phyloP scores from a whole-genome alignment of 1,140 invertebrate species.

The Bombus affinis region DNA sequence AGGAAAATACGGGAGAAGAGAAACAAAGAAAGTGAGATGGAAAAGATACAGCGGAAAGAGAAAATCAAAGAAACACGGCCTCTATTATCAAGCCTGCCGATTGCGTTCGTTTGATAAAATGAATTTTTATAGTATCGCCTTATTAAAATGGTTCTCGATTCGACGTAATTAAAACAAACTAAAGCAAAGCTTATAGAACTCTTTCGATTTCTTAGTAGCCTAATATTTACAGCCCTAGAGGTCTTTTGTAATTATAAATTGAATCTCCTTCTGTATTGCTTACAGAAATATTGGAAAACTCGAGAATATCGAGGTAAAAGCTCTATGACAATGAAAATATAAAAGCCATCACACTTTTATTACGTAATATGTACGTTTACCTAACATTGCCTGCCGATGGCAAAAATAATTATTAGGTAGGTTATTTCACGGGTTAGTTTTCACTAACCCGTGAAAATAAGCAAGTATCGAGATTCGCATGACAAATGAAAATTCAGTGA shows the following conservation, averaged over 20 bases:
- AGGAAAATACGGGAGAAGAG: background rate
- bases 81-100: conserved; percentile 25
- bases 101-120: conserved; percentile 32
- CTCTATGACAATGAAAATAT: no score
- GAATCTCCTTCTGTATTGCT: background rate
- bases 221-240: background rate
- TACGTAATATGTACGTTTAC: no score
- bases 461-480: no score
- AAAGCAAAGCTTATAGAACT: background rate
- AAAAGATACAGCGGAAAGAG: background rate
- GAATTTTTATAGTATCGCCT: conserved; percentile 61
- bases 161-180: background rate
- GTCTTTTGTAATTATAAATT: background rate
- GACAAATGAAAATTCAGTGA: conserved; percentile 26
- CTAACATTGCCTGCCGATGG: no score
- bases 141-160: conserved; percentile 28
- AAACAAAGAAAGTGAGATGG: background rate
- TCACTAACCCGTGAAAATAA: no score
- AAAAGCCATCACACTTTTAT: no score
- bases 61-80: background rate
- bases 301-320: no score
- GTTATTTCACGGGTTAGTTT: no score
- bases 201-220: background rate
- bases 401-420: no score
- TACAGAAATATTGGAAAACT: no score